Evolutionary conservation across 2,888 invertebrate genomes (phyloP).

Genomic region (Nipponacmea schrenckii): DNA sequence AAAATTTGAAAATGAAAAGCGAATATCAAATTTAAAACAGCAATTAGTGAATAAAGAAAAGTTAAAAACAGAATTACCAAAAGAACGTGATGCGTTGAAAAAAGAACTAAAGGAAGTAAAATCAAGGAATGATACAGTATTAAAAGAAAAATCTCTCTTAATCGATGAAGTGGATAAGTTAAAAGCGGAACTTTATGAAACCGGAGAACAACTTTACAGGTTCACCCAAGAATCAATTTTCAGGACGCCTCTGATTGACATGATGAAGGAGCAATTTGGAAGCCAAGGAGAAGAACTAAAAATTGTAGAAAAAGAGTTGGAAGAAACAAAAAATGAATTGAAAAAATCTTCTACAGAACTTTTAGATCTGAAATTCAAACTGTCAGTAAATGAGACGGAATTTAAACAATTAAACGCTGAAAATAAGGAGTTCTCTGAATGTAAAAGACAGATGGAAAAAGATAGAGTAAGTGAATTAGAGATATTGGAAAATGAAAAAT

Average conservation of each 20-base stretch:
- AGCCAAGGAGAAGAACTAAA: not conserved
- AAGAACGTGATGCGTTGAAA: too few relatives aligned
- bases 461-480: conserved; percentile 15
- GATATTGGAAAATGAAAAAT: too few relatives aligned
- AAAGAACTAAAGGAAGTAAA: too few relatives aligned
- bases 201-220: too few relatives aligned
- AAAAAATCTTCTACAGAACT: conserved; percentile 4
- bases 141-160: too few relatives aligned
- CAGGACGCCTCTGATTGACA: conserved; percentile 14
- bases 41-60: too few relatives aligned
- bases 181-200: conserved; percentile 1
- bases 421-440: conserved; percentile 11
- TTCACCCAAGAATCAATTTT: not conserved
- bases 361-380: conserved; percentile 19
- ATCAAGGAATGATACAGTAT: too few relatives aligned
- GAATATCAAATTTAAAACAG: too few relatives aligned
- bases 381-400: conserved; percentile 18
- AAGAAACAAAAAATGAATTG: not conserved
- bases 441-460: conserved; percentile 24
- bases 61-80: too few relatives aligned
- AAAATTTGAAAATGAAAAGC: too few relatives aligned
- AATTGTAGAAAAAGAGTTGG: not conserved
- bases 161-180: conserved; percentile 20
- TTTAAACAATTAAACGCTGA: conserved; percentile 12
- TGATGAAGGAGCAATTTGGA: conserved; percentile 10